Conservation (phyloP, 2,113 vertebrate species). For the Micronycteris hirsuta region DNA sequence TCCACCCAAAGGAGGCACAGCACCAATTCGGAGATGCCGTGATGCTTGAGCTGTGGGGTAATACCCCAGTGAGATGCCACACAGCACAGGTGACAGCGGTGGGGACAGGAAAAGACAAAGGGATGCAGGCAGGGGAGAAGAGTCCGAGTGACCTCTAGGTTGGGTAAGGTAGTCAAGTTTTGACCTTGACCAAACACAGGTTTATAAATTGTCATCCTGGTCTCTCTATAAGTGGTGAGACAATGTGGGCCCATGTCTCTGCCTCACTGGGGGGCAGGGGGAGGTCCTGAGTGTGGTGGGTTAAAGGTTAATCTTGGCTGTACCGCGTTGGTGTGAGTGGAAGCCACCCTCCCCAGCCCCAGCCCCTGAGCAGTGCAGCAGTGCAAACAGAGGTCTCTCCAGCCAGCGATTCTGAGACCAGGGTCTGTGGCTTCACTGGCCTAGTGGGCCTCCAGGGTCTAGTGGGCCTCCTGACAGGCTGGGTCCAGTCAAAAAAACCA, state of each 20-base stretch:
- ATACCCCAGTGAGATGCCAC: background rate
- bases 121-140: background rate
- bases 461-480: background rate
- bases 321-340: background rate
- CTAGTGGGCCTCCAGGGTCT: background rate
- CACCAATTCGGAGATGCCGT: background rate
- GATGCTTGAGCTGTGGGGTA: background rate
- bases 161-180: background rate
- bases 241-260: background rate
- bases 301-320: background rate
- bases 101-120: background rate
- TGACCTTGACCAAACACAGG: background rate
- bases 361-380: accelerated
- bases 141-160: background rate
- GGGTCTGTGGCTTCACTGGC: background rate
- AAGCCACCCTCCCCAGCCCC: background rate
- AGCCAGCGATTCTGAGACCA: background rate
- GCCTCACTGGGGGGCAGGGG: background rate
- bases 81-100: background rate
- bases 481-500: background rate
- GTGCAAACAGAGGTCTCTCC: background rate
- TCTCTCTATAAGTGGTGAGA: background rate
- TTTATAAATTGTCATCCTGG: background rate
- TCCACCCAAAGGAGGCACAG: background rate
- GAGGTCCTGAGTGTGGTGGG: accelerated